Evolutionary conservation across 2,888 invertebrate genomes (phyloP).

Genomic region (Lepeophtheirus nordmannii): DNA sequence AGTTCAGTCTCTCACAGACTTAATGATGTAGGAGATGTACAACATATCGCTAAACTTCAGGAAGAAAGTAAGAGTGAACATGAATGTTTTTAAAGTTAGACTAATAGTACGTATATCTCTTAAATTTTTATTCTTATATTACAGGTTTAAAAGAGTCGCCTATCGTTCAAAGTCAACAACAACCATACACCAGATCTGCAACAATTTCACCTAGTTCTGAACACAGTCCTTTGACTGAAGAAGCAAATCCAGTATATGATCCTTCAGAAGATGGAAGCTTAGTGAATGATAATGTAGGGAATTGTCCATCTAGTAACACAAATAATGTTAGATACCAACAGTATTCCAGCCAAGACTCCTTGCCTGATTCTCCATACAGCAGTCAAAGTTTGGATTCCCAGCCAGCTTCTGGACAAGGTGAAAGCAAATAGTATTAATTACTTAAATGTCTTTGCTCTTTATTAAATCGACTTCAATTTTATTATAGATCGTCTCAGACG

Average conservation of each 20-base stretch:
- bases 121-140: background rate
- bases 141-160: constrained; percentile 1
- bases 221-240: constrained; percentile 13
- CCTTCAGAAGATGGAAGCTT: no score
- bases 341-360: constrained; percentile 25
- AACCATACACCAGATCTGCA: background rate
- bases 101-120: no score
- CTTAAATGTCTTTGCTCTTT: background rate
- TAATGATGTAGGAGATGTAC: constrained; percentile 21
- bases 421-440: background rate
- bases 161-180: constrained; percentile 12
- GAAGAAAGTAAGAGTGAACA: constrained; percentile 19
- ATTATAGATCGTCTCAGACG: constrained; percentile 11
- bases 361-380: constrained; percentile 25
- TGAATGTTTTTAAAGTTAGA: background rate
- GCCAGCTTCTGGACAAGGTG: constrained; percentile 20
- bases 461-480: background rate
- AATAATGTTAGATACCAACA: background rate
- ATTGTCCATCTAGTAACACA: background rate
- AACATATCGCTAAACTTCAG: constrained; percentile 18
- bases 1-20: constrained; percentile 9
- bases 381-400: constrained; percentile 20
- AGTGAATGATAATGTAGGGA: no score
- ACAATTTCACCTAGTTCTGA: constrained; percentile 19
- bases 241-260: background rate